Evolutionary conservation across 2,888 invertebrate species (phyloP), one percentile per base, ranked within the genome.

Genomic region (Lampropteryx suffumata): DNA sequence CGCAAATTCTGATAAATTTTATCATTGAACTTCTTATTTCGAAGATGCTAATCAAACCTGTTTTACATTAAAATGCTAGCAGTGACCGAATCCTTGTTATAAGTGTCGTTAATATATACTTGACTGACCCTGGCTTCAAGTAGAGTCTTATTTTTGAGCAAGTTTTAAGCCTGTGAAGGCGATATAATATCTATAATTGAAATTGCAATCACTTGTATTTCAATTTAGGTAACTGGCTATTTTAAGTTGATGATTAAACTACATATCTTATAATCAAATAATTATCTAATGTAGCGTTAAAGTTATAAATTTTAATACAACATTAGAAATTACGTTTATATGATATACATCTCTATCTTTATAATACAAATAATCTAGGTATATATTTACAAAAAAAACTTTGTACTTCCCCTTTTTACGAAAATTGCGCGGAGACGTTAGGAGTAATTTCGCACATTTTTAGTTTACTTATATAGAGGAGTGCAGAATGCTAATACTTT

Each of bases 131-230:
- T 58, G 51, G 46, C 30, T 50, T 26, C 26, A 34, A 14, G 11
- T 24, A 33, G 32, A 50, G 14, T 35, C 21, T 36, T 41, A 26
- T 41, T 50, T 53, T 47, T 17, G 10, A 46, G 39, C 47, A 13
- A 39, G 37, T 37, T 46, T 9, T 32, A 12, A 24, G 35, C 24
- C n/a, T 32, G 12, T 17, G 17, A 30, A 35, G 33, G 42, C 26
- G 11, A 21, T 32, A 30, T 26, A 30, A 33, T 0, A 3, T 8
- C 8, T 8, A 29, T 50, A 34, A 50, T 48, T 50, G n/a, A 41
- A 58, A 60, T 62, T 52, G 54, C 51, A 62, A 60, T 64, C 57
- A 59, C 53, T 58, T 61, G 45, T 17, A 61, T 61, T 56, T 50
- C n/a, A 49, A 50, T 55, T 46, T 3, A 17, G 4, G 17, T 17